phyloP scores from a whole-genome alignment of 1,140 invertebrate species.

The Brachionus rotundiformis region DNA sequence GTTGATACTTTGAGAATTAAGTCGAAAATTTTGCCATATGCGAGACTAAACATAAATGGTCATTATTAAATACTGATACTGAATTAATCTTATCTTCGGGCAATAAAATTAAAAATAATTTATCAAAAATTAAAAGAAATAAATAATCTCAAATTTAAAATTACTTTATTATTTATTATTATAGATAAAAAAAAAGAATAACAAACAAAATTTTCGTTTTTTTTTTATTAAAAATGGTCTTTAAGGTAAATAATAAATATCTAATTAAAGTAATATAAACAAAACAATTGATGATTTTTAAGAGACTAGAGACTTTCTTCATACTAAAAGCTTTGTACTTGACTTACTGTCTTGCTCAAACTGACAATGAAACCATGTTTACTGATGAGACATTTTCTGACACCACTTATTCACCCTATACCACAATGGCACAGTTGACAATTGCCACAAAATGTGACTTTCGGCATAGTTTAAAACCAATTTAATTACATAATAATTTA shows the following conservation, averaged over 20 bases:
- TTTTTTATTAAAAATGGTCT: constrained; percentile 19
- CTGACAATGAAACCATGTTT: neutral
- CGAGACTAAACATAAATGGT: neutral
- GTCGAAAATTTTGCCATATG: neutral
- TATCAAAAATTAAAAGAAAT: neutral
- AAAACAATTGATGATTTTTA: neutral
- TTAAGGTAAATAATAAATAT: neutral
- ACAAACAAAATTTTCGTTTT: too few relatives aligned
- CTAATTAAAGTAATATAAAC: neutral
- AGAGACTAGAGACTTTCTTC: neutral
- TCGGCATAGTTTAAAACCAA: neutral
- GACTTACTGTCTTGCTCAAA: neutral
- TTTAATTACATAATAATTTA: neutral
- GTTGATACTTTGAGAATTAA: neutral
- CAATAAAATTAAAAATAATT: neutral
- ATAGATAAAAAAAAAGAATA: neutral
- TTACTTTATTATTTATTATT: neutral
- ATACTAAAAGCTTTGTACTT: neutral
- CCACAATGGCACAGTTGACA: neutral
- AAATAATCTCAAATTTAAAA: neutral
- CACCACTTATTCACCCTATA: neutral
- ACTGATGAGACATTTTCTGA: neutral
- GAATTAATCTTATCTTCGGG: neutral
- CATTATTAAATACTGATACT: neutral
- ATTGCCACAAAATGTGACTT: neutral